Conservation (phyloP, 2,888 invertebrate genomes). For the Sphaeridia pumilis region DNA sequence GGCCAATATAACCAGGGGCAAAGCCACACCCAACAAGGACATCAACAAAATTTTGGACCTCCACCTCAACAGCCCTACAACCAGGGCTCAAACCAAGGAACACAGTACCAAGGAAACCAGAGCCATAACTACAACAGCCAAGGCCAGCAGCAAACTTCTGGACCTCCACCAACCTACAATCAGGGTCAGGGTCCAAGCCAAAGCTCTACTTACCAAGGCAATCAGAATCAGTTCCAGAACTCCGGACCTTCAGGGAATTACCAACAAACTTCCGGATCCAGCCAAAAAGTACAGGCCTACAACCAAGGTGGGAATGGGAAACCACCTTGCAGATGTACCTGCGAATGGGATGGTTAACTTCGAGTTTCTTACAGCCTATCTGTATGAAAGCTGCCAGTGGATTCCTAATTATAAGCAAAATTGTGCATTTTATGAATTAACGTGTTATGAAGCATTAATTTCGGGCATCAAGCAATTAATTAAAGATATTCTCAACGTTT, state of each 20-base stretch:
- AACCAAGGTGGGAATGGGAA: conserved; percentile 11
- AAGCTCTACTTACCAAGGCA: neutral
- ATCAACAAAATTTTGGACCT: too few species aligned
- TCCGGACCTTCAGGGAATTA: neutral
- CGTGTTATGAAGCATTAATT: too few species aligned
- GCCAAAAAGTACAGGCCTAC: neutral
- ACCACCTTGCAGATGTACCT: conserved; percentile 11
- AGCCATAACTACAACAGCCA: conserved; percentile 3
- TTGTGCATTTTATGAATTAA: too few species aligned
- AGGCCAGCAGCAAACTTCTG: neutral
- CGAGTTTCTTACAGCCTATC: too few species aligned
- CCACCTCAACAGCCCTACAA: neutral
- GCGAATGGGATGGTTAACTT: conserved; percentile 8
- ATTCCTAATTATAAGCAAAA: too few species aligned
- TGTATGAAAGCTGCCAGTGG: too few species aligned
- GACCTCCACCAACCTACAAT: neutral
- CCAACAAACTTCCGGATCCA: neutral
- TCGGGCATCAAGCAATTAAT: too few species aligned
- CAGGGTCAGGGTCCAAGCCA: neutral
- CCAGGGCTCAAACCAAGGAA: neutral
- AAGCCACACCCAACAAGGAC: conserved; percentile 9
- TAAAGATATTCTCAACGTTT: neutral
- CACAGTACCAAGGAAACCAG: neutral
- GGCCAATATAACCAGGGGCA: conserved; percentile 12
- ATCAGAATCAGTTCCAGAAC: too few species aligned